Conservation (phyloP, 2,888 invertebrate species). For the Melieria omissa region DNA sequence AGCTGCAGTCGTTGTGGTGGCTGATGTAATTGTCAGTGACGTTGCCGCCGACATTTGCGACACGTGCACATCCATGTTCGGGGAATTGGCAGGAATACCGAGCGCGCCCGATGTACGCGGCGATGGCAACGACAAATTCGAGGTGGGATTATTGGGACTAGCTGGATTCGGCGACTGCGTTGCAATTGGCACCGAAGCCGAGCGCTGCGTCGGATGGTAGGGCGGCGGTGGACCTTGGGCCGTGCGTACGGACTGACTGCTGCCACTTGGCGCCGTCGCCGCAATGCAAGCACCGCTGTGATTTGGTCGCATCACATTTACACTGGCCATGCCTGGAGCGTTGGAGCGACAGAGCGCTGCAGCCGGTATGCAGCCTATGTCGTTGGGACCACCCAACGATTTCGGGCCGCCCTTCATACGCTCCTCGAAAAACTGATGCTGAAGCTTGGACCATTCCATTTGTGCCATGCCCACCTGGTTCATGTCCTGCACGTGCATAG, state of each 20-base stretch:
- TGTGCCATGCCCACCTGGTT: conserved; percentile 69
- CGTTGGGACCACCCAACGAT: conserved; percentile 19
- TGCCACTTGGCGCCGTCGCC: conserved; percentile 22
- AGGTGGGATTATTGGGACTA: conserved; percentile 78
- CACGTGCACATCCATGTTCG: conserved; percentile 70
- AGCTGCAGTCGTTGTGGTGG: conserved; percentile 71
- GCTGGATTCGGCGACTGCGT: conserved; percentile 79
- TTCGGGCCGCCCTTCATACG: conserved; percentile 66
- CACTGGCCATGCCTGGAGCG: conserved; percentile 37
- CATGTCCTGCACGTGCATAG: conserved; percentile 43
- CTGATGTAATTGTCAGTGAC: conserved; percentile 58
- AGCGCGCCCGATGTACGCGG: conserved; percentile 68
- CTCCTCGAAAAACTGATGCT: conserved; percentile 85
- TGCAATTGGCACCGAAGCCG: conserved; percentile 79
- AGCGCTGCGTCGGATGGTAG: conserved; percentile 79
- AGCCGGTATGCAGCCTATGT: conserved; percentile 41
- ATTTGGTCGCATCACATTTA: conserved; percentile 31
- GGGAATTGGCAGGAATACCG: conserved; percentile 77
- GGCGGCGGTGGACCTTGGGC: conserved; percentile 82
- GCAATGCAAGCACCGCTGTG: neutral
- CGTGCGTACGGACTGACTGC: conserved; percentile 46
- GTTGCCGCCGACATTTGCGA: conserved; percentile 36
- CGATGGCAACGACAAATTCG: conserved; percentile 79
- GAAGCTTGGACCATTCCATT: conserved; percentile 92
- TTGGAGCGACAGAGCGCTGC: conserved; percentile 40